phyloP scores from a whole-genome alignment of 1,140 invertebrate species.

The Zaprionus lachaisei region DNA sequence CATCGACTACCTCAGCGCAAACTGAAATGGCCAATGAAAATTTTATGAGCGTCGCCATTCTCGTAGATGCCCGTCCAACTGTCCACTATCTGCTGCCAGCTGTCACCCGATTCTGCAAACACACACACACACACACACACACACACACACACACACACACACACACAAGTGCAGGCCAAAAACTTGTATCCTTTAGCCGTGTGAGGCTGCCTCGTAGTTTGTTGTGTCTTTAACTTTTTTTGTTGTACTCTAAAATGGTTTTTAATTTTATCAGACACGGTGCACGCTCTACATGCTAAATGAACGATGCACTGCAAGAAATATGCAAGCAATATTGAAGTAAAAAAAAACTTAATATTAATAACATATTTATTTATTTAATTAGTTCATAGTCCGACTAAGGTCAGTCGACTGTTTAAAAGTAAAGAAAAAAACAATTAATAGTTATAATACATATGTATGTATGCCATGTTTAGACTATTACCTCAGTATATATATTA shows the following conservation, averaged over 20 bases:
- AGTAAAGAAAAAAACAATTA: no score
- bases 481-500: no score
- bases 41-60: slow-evolving; percentile 62
- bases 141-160: slow-evolving; percentile 8
- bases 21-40: slow-evolving; percentile 76
- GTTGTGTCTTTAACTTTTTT: slow-evolving; percentile 36
- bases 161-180: slow-evolving; percentile 10
- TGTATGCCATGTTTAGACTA: no score
- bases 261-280: slow-evolving; percentile 78
- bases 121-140: slow-evolving; percentile 15
- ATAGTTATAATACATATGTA: no score
- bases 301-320: slow-evolving; percentile 59
- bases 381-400: no score
- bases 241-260: slow-evolving; percentile 73
- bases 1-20: background rate
- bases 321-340: no score
- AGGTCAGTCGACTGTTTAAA: no score
- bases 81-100: slow-evolving; percentile 52
- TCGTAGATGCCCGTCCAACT: slow-evolving; percentile 28
- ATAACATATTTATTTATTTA: no score
- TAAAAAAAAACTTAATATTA: no score
- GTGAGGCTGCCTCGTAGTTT: slow-evolving; percentile 28
- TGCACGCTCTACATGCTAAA: slow-evolving; percentile 68
- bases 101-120: slow-evolving; percentile 32
- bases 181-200: slow-evolving; percentile 38